phyloP scores from a whole-genome alignment of 2,797 vertebrate species.

The Salarias fasciatus region DNA sequence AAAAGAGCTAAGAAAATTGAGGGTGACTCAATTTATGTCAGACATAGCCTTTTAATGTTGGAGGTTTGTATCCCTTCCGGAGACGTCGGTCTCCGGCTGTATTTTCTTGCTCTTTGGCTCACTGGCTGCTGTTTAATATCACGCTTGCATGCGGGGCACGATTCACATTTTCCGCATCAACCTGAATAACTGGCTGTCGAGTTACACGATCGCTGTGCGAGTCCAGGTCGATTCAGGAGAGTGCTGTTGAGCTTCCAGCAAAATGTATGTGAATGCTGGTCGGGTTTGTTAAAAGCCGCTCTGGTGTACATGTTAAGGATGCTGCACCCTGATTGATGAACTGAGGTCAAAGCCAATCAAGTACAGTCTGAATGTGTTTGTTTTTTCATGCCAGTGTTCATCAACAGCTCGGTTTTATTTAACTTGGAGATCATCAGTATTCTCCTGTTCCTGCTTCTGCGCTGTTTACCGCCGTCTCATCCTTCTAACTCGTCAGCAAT shows the following conservation, averaged over 20 bases:
- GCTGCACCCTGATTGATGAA: constrained; percentile 5
- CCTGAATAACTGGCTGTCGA: constrained; percentile 38
- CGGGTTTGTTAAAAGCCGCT: background rate
- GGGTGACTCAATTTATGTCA: constrained; percentile 99
- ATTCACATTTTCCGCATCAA: constrained; percentile 39
- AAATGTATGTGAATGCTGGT: no score
- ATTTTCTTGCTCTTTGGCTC: constrained; percentile 71
- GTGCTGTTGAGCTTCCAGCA: constrained; percentile 55
- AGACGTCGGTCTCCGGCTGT: constrained; percentile 56
- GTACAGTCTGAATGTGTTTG: background rate
- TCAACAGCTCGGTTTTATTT: constrained; percentile 12
- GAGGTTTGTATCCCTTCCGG: constrained; percentile 86
- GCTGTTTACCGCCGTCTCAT: constrained; percentile 15
- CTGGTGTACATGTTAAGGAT: constrained; percentile 3
- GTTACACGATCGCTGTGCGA: constrained; percentile 25
- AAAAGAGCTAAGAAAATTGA: constrained; percentile 98
- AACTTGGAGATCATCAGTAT: constrained; percentile 61
- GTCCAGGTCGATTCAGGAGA: constrained; percentile 64
- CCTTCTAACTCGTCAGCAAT: constrained; percentile 19
- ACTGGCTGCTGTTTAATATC: constrained; percentile 62
- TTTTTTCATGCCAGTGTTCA: constrained; percentile 4
- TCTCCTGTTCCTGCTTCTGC: constrained; percentile 69
- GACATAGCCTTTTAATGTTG: constrained; percentile 99
- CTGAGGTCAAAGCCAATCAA: background rate
- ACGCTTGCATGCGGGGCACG: constrained; percentile 74